These are phyloP conservation scores for Notarius quadriscutis DNA, from an alignment of 2,113 vertebrate genomes.

Conservation along the genomic window DNA sequence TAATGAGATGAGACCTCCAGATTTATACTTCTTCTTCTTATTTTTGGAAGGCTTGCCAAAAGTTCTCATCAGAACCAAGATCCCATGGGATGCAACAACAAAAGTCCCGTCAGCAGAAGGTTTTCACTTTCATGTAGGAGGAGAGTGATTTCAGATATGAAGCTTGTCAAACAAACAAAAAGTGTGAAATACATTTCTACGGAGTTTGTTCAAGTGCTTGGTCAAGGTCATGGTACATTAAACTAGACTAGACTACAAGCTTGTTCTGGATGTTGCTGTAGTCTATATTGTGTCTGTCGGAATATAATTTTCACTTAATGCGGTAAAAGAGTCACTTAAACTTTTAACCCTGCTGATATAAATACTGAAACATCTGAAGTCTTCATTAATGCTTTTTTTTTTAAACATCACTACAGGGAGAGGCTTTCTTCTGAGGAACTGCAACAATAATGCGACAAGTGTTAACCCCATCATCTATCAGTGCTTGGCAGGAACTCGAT, in stretches of 20 bases:
- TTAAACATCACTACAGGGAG: not conserved
- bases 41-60: not conserved
- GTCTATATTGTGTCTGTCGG: not conserved
- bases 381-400: not conserved
- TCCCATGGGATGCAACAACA: not conserved
- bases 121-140: not conserved
- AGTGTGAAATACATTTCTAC: too few relatives aligned
- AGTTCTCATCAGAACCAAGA: not conserved
- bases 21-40: too few relatives aligned
- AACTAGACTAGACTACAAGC: too few relatives aligned
- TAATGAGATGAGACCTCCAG: too few relatives aligned
- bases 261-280: not conserved
- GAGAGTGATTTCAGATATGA: not conserved
- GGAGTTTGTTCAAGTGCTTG: too few relatives aligned
- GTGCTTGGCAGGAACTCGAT: constrained; percentile 57
- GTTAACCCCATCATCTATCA: constrained; percentile 40
- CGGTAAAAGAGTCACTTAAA: not conserved
- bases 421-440: constrained; percentile 10
- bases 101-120: not conserved
- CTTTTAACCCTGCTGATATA: not conserved
- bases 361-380: not conserved
- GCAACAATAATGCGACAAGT: constrained; percentile 7
- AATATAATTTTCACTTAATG: not conserved
- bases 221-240: too few relatives aligned
- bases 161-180: not conserved